Evolutionary conservation across 2,797 vertebrate genomes (phyloP).

Genomic region (Crenichthys baileyi): DNA sequence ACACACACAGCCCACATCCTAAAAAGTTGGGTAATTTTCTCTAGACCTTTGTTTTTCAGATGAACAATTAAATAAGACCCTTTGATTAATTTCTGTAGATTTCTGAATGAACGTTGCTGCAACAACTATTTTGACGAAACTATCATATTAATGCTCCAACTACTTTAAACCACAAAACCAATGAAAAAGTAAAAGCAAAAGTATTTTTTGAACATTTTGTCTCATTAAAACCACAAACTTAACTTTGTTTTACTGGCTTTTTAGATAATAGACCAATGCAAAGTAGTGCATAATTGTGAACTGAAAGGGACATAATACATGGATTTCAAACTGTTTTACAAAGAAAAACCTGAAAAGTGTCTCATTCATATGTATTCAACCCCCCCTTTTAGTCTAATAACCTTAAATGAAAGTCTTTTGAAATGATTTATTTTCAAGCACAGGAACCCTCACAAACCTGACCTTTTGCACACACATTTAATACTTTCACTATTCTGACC

Average conservation of each 20-base stretch:
- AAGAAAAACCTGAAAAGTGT: background rate
- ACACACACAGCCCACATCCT: background rate
- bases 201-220: background rate
- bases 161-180: background rate
- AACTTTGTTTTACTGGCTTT: background rate
- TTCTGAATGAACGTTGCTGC: background rate
- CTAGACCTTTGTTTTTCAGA: background rate
- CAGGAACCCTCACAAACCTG: no score
- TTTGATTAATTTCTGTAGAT: background rate
- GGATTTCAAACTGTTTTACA: background rate
- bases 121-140: background rate
- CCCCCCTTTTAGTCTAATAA: background rate
- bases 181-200: background rate
- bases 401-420: background rate
- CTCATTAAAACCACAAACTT: background rate
- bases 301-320: background rate
- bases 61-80: background rate
- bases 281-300: background rate
- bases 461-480: no score
- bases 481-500: no score
- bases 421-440: no score
- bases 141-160: background rate
- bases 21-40: background rate
- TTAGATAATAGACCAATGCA: background rate
- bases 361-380: background rate